phyloP scores from a whole-genome alignment of 1,140 invertebrate genomes.

The Tetragnatha versicolor region DNA sequence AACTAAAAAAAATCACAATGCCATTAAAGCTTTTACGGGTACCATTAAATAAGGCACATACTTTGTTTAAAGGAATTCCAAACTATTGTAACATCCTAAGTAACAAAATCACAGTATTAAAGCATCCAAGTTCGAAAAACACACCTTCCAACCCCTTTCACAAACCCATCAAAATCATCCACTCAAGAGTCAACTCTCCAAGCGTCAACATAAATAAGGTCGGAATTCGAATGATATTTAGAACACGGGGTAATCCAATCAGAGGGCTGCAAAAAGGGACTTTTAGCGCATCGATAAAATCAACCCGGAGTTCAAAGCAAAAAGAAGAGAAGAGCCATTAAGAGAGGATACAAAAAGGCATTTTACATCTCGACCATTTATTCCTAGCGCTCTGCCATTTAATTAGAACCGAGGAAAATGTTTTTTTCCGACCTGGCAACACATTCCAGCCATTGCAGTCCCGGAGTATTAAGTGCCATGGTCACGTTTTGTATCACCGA shows the following conservation, averaged over 20 bases:
- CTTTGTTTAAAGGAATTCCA: no score
- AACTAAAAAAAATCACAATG: no score
- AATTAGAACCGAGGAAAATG: slow-evolving; percentile 48
- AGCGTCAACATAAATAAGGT: not conserved
- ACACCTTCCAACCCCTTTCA: no score
- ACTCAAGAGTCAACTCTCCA: no score
- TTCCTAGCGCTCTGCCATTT: slow-evolving; percentile 38
- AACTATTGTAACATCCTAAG: no score
- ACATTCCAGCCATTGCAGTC: slow-evolving; percentile 21
- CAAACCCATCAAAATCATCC: no score
- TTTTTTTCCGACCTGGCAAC: slow-evolving; percentile 29
- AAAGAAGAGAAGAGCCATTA: slow-evolving; percentile 21
- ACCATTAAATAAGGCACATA: no score
- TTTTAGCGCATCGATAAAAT: slow-evolving; percentile 45
- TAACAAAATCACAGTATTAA: no score
- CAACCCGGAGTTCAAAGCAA: slow-evolving; percentile 11
- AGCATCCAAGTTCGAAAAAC: no score
- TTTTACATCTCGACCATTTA: slow-evolving; percentile 50
- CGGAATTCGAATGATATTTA: no score
- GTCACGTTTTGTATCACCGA: slow-evolving; percentile 44
- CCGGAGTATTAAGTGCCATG: slow-evolving; percentile 25
- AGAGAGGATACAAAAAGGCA: slow-evolving; percentile 29
- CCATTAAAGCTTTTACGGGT: no score
- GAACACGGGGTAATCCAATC: slow-evolving; percentile 7
- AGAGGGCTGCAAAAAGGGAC: not conserved